A percentile compares a stretch with the other conserved stretches of the same genome.
phyloP scores from a whole-genome alignment of 2,888 invertebrate genomes.

The Cryptus viduatorius region DNA sequence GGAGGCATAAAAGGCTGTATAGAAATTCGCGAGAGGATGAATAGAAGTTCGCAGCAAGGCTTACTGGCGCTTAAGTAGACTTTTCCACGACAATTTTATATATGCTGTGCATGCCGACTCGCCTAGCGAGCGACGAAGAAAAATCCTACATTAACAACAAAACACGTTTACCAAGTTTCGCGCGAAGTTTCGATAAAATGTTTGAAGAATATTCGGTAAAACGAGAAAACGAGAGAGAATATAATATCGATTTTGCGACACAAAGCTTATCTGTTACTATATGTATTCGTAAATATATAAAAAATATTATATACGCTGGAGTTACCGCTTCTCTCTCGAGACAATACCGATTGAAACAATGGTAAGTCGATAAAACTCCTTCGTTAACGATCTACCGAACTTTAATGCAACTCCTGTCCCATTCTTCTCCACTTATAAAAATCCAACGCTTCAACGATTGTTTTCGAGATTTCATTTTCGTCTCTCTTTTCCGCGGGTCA shows the following conservation, averaged over 20 bases:
- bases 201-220: conserved; percentile 4
- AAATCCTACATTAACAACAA: conserved; percentile 15
- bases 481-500: not conserved
- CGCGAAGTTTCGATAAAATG: conserved; percentile 12
- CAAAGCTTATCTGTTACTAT: conserved; percentile 10
- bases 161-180: not conserved
- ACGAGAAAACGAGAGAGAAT: conserved; percentile 13
- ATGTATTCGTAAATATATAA: not conserved
- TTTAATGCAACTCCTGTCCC: conserved; percentile 20
- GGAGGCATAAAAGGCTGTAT: conserved; percentile 9
- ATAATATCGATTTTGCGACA: conserved; percentile 40
- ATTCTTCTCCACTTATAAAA: conserved; percentile 16
- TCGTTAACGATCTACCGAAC: conserved; percentile 17
- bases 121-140: conserved; percentile 24
- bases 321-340: conserved; percentile 32
- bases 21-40: conserved; percentile 33
- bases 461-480: conserved; percentile 16
- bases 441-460: conserved; percentile 9
- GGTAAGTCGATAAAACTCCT: conserved; percentile 9
- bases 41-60: conserved; percentile 39
- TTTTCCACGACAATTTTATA: conserved; percentile 36
- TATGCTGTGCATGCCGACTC: conserved; percentile 54
- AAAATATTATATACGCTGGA: conserved; percentile 5
- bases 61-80: conserved; percentile 50
- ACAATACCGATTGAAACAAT: conserved; percentile 42